These are phyloP conservation scores for Odontamblyopus rebecca DNA, from an alignment of 2,797 vertebrate species.

Conservation along the genomic window DNA sequence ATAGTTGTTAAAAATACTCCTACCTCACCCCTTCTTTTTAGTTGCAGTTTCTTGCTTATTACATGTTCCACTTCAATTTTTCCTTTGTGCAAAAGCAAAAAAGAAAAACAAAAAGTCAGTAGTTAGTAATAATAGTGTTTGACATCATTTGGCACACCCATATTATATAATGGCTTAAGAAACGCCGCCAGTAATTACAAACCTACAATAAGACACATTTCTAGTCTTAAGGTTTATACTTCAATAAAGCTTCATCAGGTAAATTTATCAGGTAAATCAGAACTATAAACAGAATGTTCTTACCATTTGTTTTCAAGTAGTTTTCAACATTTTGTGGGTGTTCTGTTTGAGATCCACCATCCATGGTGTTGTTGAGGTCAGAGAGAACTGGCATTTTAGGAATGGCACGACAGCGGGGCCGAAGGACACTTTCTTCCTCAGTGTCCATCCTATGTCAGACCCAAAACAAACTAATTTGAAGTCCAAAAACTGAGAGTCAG, in stretches of 20 bases:
- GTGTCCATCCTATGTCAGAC: constrained; percentile 64
- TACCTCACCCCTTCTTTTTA: constrained; percentile 79
- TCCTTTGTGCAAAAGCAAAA: constrained; percentile 60
- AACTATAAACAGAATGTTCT: constrained; percentile 6
- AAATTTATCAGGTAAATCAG: not conserved
- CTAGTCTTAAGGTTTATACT: not conserved
- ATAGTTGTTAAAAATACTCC: not conserved
- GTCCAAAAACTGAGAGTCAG: not conserved
- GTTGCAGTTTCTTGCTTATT: constrained; percentile 74
- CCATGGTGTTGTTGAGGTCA: constrained; percentile 33
- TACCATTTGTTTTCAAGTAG: constrained; percentile 65
- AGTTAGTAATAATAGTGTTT: not conserved
- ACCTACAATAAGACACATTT: not conserved
- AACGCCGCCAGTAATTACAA: not conserved
- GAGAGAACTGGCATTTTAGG: constrained; percentile 30
- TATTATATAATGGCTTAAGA: constrained; percentile 4
- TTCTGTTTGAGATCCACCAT: constrained; percentile 15
- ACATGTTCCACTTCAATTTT: constrained; percentile 72
- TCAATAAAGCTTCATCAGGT: not conserved
- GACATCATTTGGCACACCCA: not conserved
- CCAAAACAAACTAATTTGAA: not conserved
- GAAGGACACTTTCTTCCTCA: constrained; percentile 29
- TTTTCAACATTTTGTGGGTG: constrained; percentile 39
- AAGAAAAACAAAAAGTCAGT: not conserved
- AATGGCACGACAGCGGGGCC: constrained; percentile 33